These are phyloP conservation scores for Gallinago jamesoni DNA, from an alignment of 2,113 vertebrate genomes.

Conservation along the genomic window DNA sequence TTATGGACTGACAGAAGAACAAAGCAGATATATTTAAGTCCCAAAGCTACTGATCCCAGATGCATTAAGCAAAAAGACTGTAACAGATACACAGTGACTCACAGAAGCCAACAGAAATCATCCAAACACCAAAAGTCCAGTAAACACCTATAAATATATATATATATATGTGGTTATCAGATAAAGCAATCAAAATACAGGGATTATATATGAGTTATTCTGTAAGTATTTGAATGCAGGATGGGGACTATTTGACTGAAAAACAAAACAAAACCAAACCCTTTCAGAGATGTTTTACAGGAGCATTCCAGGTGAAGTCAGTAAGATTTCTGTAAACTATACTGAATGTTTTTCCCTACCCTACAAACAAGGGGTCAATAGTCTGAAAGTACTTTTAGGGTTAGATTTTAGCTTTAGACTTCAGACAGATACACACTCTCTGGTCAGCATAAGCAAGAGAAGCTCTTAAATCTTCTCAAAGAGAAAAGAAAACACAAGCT, in stretches of 20 bases:
- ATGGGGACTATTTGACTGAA: background rate
- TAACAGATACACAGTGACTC: accelerated
- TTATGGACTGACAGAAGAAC: background rate
- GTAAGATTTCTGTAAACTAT: background rate
- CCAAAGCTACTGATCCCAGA: background rate
- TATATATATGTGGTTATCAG: background rate
- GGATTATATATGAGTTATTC: background rate
- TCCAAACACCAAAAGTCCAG: background rate
- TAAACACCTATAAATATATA: background rate
- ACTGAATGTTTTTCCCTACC: background rate
- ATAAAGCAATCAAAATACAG: background rate
- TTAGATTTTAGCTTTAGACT: background rate
- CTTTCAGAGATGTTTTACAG: background rate
- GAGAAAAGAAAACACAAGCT: background rate
- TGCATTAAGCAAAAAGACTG: background rate
- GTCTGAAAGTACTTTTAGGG: background rate
- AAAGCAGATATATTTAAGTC: background rate
- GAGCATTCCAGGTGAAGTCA: background rate
- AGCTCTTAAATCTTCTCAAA: background rate
- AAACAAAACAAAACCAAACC: background rate
- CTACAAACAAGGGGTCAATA: background rate
- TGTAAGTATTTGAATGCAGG: background rate
- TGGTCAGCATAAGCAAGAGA: background rate
- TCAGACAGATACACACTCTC: background rate
- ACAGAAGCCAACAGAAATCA: background rate